Base-by-base conservation (phyloP, 1,140 invertebrate species). In the Eumaeus atala region DNA sequence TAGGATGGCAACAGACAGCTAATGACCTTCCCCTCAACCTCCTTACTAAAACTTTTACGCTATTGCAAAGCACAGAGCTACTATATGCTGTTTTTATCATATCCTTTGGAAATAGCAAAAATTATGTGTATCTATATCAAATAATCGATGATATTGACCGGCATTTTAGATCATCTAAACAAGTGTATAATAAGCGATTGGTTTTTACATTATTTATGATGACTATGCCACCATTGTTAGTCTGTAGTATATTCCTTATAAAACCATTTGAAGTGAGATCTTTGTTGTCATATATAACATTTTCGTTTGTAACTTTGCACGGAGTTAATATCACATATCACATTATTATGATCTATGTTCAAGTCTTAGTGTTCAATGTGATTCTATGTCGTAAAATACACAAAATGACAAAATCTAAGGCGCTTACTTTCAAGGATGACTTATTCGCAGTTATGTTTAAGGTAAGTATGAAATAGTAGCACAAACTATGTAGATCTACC, bases 1-100 rank as follows among this genome's bases (percentile, higher is more conserved):
- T 48, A 0, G 73, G 67, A 54, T 70, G 74, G 72, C 12, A 38
- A 12, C 61, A 67, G 37, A 72, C 66, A 1, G 58, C 51, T 33
- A 42, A 63, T 9, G 75, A 83, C 44, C 33, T 72, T 18, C 79
- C 79, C 4, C 52, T 83, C 6, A 74, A 73, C 35, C 67, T 75
- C 50, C 51, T 80, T 42, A 66, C 72, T 8, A 78, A 71, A 66
- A 55, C 56, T 10, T 75, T 66, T 33, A 64, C 65, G 1, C 36
- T 65, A n/a, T 36, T 68, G 9, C 62, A 65, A 54, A 67, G 55
- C 37, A 49, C 64, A 10, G 77, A 78, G 69, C 64, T 69, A 3
- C 50, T 69, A n/a, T 72, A 72, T 58, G 59, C 56, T 9, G 54
- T 74, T 37, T 68, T 76, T 35, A 58, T 68, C 10, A 56, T 58